Evolutionary conservation across 2,888 invertebrate genomes (phyloP), one percentile per base, ranked within the genome.

Genomic region (Ecdyonurus torrentis): DNA sequence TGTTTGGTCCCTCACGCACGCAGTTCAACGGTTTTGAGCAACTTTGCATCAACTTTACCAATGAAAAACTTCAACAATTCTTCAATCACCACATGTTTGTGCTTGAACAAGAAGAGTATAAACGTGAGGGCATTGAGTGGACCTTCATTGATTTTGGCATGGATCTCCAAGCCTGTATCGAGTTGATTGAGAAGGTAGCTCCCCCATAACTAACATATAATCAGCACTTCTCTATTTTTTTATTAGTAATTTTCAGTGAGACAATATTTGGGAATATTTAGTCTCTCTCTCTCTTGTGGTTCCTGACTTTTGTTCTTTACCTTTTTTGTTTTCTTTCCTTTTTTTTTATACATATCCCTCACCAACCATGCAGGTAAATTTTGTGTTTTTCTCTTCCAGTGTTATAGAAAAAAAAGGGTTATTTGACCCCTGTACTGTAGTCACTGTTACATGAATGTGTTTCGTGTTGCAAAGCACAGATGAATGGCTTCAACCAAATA

Each of bases 71-170:
- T 71, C 93, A 94, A 79, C 94, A 94, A 76, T 94, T 90, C 82
- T 94, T 93, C 86, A 94, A 94, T 78, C 92, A 94, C 77, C 86
- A 91, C 81, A 93, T 94, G 93, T 94, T 94, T 79, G 86, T 94
- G 70, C 81, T 94, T 78, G 93, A 94, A 80, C 93, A 94, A 82
- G 93, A 94, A 76, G 92, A 94, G 74, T 94, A 94, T 81, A 90
- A 91, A 78, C 82, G 88, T 71, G 91, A 94, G 79, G 89, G 90
- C 72, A 90, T 94, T 75, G 79, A 81, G 71, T 94, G 94, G 94
- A 85, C 82, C 70, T 94, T 93, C 78, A 93, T 95, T 77, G 93
- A 94, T 83, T 94, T 94, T 77, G 93, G 92, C 79, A 86, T 93
- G 86, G 93, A 95, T 77, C 85, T 94, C 72, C 89, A 90, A 78